Evolutionary conservation across 1,140 invertebrate genomes (phyloP), one percentile per base, ranked within the genome.

Genomic region (Drosophila ogumai): DNA sequence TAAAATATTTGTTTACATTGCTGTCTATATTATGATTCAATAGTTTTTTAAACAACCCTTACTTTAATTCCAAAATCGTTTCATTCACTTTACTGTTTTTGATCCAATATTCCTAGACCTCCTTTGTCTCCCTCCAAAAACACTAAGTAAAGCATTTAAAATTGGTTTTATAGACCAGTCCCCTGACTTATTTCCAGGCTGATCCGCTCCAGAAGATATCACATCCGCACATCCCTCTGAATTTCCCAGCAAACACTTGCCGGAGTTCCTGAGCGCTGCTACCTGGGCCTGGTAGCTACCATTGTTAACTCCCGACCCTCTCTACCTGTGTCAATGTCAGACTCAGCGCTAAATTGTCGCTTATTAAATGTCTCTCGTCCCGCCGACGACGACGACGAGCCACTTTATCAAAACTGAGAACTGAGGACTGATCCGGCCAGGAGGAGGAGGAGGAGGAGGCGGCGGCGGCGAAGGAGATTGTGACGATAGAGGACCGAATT

Each of bases 331-430:
- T 87, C 84, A 87, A 84, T 88, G 80, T 87, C 84, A 87, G 76
- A 84, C 79, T 75, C 61, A 82, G 79, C 85, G 81, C 81, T 88
- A 88, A 88, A 88, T 88, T 88, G 85, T 85, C 85, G 85, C 85
- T 88, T 88, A 88, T 88, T 88, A 88, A 87, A 82, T 87, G 54
- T 73, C 47, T 61, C 49, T 63, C 46, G 50, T 59, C 57, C 52
- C 56, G 56, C 46, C 66, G 44, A 13, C 28, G 64, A 67, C 28
- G 64, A 67, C 69, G 71, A 50, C 69, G 69, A 72, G 75, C 74
- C 74, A 78, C 75, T 78, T 78, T 78, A 78, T 78, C 75, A 78
- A 63, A 77, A 68, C 36, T 44, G 47, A 49, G 28, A 32, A 64
- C 38, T 19, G 34, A 46, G 36, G 34, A 36, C 34, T 34, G 65